phyloP scores from a whole-genome alignment of 2,797 vertebrate species.

The Salmo trutta region DNA sequence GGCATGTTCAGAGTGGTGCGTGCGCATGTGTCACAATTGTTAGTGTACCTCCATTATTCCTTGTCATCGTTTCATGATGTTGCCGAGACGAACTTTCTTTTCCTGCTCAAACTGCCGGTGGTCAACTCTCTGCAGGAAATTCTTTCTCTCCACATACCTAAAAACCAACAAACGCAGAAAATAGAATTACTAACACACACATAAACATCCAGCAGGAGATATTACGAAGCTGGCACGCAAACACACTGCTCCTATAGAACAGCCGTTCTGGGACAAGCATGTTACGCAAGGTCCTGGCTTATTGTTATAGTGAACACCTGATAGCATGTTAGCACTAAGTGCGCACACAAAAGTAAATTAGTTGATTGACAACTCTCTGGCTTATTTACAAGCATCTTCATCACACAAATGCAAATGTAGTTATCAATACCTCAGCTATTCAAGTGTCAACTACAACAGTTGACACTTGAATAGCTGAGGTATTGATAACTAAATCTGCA shows the following conservation, averaged over 20 bases:
- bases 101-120: slow-evolving; percentile 95
- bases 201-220: background rate
- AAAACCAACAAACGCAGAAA: slow-evolving; percentile 31
- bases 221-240: background rate
- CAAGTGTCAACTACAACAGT: no score
- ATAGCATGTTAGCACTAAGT: background rate
- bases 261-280: background rate
- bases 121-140: slow-evolving; percentile 95
- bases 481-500: no score
- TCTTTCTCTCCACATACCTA: slow-evolving; percentile 95
- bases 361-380: no score
- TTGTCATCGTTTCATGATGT: slow-evolving; percentile 89
- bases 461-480: no score
- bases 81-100: slow-evolving; percentile 86
- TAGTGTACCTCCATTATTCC: slow-evolving; percentile 5
- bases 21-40: slow-evolving; percentile 8
- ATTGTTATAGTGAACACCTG: background rate
- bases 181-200: slow-evolving; percentile 14
- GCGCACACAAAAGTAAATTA: no score
- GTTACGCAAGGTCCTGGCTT: background rate
- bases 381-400: no score
- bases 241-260: slow-evolving; percentile 1
- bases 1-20: background rate
- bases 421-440: no score
- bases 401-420: no score